Conservation (phyloP, 2,888 invertebrate species). For the Macrophya annulata region DNA sequence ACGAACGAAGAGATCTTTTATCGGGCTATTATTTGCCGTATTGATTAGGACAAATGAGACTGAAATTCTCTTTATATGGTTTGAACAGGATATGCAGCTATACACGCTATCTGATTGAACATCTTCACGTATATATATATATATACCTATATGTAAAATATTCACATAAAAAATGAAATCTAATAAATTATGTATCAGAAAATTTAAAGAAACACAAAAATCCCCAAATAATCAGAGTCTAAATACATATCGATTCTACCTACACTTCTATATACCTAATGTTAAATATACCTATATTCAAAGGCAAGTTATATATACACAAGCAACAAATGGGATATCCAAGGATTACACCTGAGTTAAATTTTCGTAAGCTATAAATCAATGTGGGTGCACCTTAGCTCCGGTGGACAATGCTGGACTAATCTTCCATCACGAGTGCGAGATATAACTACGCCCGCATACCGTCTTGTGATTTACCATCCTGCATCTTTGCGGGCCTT, state of each 20-base stretch:
- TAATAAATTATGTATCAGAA: neutral
- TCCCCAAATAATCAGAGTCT: neutral
- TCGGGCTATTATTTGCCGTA: neutral
- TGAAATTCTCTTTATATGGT: slow-evolving; percentile 30
- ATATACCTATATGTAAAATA: too few species aligned
- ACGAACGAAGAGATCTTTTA: slow-evolving; percentile 9
- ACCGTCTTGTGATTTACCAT: slow-evolving; percentile 78
- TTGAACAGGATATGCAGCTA: neutral
- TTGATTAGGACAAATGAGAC: slow-evolving; percentile 52
- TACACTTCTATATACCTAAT: too few species aligned
- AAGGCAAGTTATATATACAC: neutral
- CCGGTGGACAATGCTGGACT: slow-evolving; percentile 77
- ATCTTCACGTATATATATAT: too few species aligned
- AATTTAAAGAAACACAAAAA: neutral
- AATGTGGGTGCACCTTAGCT: slow-evolving; percentile 72
- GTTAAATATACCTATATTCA: neutral
- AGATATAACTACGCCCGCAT: slow-evolving; percentile 79
- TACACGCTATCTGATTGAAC: neutral
- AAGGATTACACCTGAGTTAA: slow-evolving; percentile 46
- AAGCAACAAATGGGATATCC: neutral
- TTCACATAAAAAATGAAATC: neutral
- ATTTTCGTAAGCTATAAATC: slow-evolving; percentile 72
- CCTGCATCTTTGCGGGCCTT: slow-evolving; percentile 77
- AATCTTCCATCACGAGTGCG: slow-evolving; percentile 78
- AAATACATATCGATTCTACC: too few species aligned